Base-by-base conservation (phyloP, 2,797 vertebrate species). In the Dryobates pubescens region DNA sequence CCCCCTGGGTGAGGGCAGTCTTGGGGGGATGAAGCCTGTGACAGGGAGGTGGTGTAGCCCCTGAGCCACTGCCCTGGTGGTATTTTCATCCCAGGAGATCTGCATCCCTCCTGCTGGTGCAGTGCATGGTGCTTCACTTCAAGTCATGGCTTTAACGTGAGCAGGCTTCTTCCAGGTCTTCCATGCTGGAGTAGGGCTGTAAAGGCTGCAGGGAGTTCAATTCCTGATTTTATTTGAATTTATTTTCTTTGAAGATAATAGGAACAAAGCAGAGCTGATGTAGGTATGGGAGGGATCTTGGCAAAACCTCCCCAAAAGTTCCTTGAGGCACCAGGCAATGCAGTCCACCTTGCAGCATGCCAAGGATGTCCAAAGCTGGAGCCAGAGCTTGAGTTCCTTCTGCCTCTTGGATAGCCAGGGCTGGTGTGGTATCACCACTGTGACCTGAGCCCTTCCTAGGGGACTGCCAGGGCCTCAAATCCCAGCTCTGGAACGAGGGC, bases 21-120 rank as follows among this genome's bases (percentile, higher is more conserved):
- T 7, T 1, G 17, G 14, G 7, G 14, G 3, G 7, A 20, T 4
- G 49, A 77, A 62, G 10, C 8, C 3, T 14, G 13, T 26, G 34
- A 4, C 43, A 56, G 63, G 13, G 10, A 36, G 26, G 53, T 59
- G 56, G 15, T 0, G 0, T 43, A 22, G 65, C 62, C 29, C 32
- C 2, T 10, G 26, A 81, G 57, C 17, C 30, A 2, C 45, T 81
- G 27, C 64, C n/a, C 9, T 2, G 8, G 30, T 45, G 0, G 0
- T 62, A 5, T 82, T 57, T 74, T 63, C 70, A 90, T 10, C 34
- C 24, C 26, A 11, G 34, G 26, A 26, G 13, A 19, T 18, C 19
- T 59, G 11, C 7, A 57, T 38, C 8, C 18, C 17, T 36, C n/a
- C 82, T 2, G 3, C 24, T 68, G 24, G 27, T 64, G 34, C 13